Percentiles rank a stretch among this genome's conserved stretches.
These are phyloP conservation scores for Polyommatus icarus DNA, from an alignment of 2,888 invertebrate species.

Conservation along the genomic window DNA sequence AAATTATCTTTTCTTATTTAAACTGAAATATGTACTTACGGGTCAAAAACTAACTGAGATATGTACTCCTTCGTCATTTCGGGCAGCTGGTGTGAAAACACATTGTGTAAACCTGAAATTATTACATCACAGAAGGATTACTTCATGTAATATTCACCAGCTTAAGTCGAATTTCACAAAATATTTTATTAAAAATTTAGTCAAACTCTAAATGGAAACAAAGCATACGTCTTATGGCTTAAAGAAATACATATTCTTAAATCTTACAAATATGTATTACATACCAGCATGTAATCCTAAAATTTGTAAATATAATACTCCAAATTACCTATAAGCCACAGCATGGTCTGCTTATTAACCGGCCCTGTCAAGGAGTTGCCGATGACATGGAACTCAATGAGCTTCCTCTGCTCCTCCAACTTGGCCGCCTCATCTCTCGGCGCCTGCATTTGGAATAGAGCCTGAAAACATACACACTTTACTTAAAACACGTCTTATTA, in stretches of 20 bases:
- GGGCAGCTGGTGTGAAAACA: constrained; percentile 97
- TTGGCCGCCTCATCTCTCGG: constrained; percentile 96
- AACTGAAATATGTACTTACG: constrained; percentile 78
- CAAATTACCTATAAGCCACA: constrained; percentile 89
- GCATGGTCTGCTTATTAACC: constrained; percentile 93
- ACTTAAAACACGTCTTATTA: background rate
- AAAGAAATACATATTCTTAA: no score
- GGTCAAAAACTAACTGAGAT: constrained; percentile 95
- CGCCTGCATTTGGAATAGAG: constrained; percentile 90
- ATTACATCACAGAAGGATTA: no score
- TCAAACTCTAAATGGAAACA: no score
- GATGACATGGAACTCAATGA: constrained; percentile 96
- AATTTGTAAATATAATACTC: no score
- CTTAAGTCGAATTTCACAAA: background rate
- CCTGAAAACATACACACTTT: constrained; percentile 58
- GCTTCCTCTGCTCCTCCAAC: constrained; percentile 91
- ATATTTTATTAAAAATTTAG: background rate
- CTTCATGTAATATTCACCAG: background rate
- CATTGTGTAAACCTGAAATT: constrained; percentile 88
- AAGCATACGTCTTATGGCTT: no score
- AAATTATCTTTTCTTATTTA: no score
- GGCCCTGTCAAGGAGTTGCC: constrained; percentile 94
- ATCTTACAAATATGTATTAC: no score
- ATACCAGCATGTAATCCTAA: no score
- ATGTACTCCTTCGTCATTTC: constrained; percentile 99